Evolutionary conservation across 2,113 vertebrate species (phyloP).

Genomic region (Ginglymostoma cirratum): DNA sequence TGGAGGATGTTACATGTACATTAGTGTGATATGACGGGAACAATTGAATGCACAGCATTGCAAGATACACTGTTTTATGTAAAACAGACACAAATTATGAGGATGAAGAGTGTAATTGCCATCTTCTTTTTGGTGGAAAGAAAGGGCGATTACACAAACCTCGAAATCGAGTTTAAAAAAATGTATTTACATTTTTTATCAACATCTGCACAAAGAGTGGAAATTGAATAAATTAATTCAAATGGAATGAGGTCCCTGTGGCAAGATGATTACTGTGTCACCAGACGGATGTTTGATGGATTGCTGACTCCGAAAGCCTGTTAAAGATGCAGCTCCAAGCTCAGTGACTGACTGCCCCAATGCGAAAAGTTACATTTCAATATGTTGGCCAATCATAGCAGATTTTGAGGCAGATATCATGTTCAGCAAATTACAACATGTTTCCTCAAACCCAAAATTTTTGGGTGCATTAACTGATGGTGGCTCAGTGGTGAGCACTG

Average conservation of each 20-base stretch:
- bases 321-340: background rate
- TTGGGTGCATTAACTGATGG: too few relatives aligned
- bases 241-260: constrained; percentile 17
- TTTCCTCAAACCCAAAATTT: too few relatives aligned
- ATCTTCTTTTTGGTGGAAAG: background rate
- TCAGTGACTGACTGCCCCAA: background rate
- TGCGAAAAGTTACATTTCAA: too few relatives aligned
- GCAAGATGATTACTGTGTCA: constrained; percentile 19
- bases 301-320: background rate
- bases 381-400: background rate
- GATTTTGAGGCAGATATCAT: background rate
- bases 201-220: constrained; percentile 4
- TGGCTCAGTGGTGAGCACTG: too few relatives aligned
- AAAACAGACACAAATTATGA: background rate
- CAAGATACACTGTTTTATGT: background rate
- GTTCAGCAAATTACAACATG: too few relatives aligned
- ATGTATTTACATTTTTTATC: constrained; percentile 8
- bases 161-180: background rate
- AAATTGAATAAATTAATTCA: background rate
- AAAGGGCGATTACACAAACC: background rate
- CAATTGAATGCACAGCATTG: background rate
- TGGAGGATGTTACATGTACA: background rate
- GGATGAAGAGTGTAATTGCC: background rate
- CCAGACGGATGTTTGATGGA: background rate
- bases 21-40: background rate